These are phyloP conservation scores for Hypanus sabinus DNA, from an alignment of 2,113 vertebrate species.

Conservation along the genomic window DNA sequence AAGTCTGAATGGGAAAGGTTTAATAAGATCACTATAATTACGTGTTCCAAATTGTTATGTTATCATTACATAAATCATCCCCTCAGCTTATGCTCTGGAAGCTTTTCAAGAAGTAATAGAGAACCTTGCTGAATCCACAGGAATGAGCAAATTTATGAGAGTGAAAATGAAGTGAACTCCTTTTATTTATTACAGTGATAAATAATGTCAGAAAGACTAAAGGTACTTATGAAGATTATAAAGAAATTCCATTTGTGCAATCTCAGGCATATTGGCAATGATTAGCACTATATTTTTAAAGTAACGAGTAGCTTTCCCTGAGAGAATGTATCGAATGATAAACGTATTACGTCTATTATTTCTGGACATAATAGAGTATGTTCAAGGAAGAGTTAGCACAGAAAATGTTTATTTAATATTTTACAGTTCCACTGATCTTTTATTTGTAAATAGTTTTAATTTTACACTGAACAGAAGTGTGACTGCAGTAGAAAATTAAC, in stretches of 20 bases:
- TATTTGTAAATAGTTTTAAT: not conserved
- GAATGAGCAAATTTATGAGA: not conserved
- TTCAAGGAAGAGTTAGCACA: not conserved
- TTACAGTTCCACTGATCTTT: not conserved
- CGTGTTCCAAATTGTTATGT: not conserved
- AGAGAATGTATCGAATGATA: not conserved
- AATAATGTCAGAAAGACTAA: slow-evolving; percentile 8
- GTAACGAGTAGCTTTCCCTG: not conserved
- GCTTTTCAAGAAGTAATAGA: not conserved
- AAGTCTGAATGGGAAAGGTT: not conserved
- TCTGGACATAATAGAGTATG: not conserved
- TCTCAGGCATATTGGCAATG: not conserved
- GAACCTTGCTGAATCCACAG: not conserved
- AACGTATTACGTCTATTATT: not conserved
- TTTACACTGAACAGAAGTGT: not conserved
- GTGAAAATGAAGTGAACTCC: not conserved
- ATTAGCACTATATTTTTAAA: not conserved
- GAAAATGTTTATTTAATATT: not conserved
- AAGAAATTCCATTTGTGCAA: not conserved
- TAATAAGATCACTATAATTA: not conserved
- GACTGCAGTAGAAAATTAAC: not conserved
- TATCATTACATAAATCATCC: not conserved
- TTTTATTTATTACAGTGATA: not conserved
- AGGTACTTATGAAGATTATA: slow-evolving; percentile 21
- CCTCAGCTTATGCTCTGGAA: not conserved